Evolutionary conservation across 2,888 invertebrate genomes (phyloP).

Genomic region (Gandaritis pyraliata): DNA sequence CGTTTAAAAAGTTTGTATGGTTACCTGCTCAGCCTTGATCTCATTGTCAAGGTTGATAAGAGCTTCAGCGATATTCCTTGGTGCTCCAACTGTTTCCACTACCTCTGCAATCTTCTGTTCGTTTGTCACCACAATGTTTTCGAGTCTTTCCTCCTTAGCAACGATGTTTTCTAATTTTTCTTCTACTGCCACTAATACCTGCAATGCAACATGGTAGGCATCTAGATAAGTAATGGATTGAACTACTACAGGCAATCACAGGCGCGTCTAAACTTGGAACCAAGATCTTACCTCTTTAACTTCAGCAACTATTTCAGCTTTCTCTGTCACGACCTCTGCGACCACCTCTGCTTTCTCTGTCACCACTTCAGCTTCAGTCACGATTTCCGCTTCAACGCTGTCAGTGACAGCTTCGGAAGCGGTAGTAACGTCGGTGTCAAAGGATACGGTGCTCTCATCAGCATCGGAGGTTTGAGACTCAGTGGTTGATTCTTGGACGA

Average conservation of each 20-base stretch:
- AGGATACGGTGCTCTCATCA: constrained; percentile 17
- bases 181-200: constrained; percentile 17
- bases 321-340: constrained; percentile 22
- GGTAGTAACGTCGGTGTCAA: constrained; percentile 31
- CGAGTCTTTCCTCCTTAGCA: constrained; percentile 24
- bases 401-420: constrained; percentile 26
- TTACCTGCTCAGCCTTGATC: constrained; percentile 61
- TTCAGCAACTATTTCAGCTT: constrained; percentile 25
- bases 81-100: constrained; percentile 45
- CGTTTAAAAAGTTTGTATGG: background rate
- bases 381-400: constrained; percentile 20
- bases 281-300: constrained; percentile 31
- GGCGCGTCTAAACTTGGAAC: no score
- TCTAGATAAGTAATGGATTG: no score
- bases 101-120: constrained; percentile 32
- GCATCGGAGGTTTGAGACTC: constrained; percentile 36
- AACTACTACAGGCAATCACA: no score
- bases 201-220: background rate
- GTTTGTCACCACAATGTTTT: constrained; percentile 33
- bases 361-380: constrained; percentile 12
- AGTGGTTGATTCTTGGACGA: constrained; percentile 38
- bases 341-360: constrained; percentile 24
- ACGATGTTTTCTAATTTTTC: constrained; percentile 25
- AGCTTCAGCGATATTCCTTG: constrained; percentile 65
- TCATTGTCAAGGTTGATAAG: constrained; percentile 64